Evolutionary conservation across 2,888 invertebrate species (phyloP).

Genomic region (Ophonus ardosiacus): DNA sequence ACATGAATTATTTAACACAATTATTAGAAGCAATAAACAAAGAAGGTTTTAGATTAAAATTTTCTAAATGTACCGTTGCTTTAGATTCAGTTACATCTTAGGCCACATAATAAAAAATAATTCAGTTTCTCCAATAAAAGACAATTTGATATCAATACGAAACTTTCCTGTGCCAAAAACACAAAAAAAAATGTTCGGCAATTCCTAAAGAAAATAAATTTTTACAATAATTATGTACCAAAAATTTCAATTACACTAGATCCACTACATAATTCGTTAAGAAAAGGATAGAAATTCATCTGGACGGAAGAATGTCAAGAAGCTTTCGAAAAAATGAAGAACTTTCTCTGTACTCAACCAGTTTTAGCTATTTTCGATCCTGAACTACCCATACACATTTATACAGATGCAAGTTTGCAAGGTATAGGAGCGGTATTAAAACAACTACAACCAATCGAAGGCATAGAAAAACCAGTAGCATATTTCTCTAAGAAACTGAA

Average conservation of each 20-base stretch:
- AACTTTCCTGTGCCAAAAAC: conserved; percentile 64
- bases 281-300: conserved; percentile 64
- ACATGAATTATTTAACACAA: no score
- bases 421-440: conserved; percentile 67
- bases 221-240: conserved; percentile 63
- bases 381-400: conserved; percentile 65
- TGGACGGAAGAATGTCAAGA: conserved; percentile 66
- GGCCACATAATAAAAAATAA: conserved; percentile 66
- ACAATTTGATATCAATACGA: conserved; percentile 65
- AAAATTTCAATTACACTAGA: conserved; percentile 65
- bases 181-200: conserved; percentile 64
- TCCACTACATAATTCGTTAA: conserved; percentile 65
- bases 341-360: conserved; percentile 66
- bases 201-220: conserved; percentile 66
- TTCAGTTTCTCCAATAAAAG: conserved; percentile 65
- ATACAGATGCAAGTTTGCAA: conserved; percentile 67
- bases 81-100: conserved; percentile 63
- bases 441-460: conserved; percentile 64
- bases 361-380: conserved; percentile 67
- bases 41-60: conserved; percentile 55
- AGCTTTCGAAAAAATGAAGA: conserved; percentile 40
- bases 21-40: neutral
- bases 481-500: no score
- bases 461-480: conserved; percentile 64
- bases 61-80: conserved; percentile 67